Evolutionary conservation across 2,797 vertebrate species (phyloP), one percentile per base, ranked within the genome.

Genomic region (Neopelma chrysocephalum): DNA sequence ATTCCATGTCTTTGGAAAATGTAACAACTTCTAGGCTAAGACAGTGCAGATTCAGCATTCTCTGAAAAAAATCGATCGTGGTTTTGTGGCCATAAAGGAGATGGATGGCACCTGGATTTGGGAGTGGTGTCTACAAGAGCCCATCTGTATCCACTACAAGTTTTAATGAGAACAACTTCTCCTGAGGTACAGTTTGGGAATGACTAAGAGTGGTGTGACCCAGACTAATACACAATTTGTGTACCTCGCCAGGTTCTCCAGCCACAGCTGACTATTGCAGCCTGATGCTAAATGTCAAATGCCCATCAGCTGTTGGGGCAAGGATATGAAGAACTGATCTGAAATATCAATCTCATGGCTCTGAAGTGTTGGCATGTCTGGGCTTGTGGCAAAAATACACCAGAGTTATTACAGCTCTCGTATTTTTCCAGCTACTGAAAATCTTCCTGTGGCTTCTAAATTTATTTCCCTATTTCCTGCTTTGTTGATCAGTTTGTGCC

Each of bases 191-290:
- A 32, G 45, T 71, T 27, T 61, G 57, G 19, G 87, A 47, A 8
- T 48, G 60, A 23, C 25, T 48, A 26, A 21, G 45, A 4, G 22
- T 45, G 62, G 9, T 72, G 13, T 56, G 38, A 12, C n/a, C 21
- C 3, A n/a, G 38, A 13, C 6, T 32, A 8, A 48, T 12, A 32
- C 53, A 65, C 18, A 15, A 15, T 34, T 20, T 32, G 43, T 22
- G 43, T 64, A 34, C 5, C 54, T 50, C 34, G 4, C 27, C 11
- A 48, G 27, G 38, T 19, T 27, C 25, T 56, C 15, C 45, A 50
- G 11, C 12, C 26, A 6, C 0, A 1, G 9, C 14, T 8, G 26
- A 51, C 23, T 3, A 1, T 34, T 45, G 36, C 70, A 31, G 27
- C 25, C 38, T 43, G 36, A 20, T 21, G 47, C 6, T 23, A 4